These are phyloP conservation scores for Alethe castanea DNA, from an alignment of 2,113 vertebrate species.

Conservation along the genomic window DNA sequence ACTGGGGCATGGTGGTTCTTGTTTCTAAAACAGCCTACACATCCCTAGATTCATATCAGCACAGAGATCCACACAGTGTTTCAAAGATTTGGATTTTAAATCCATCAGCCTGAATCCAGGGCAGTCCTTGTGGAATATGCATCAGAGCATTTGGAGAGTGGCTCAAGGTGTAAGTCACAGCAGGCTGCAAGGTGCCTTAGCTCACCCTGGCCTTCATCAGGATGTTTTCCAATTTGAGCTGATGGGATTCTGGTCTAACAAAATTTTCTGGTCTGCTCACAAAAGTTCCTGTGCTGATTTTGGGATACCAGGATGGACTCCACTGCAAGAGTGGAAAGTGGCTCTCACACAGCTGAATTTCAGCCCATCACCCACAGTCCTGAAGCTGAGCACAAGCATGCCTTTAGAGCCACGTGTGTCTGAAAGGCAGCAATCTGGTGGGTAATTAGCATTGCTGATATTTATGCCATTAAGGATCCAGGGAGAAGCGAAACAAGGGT, in stretches of 20 bases:
- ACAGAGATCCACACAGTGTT: not conserved
- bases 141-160: not conserved
- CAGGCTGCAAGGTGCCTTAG: not conserved
- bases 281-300: not conserved
- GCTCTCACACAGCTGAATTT: not conserved
- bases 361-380: not conserved
- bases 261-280: not conserved
- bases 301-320: not conserved
- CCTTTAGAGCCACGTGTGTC: not conserved
- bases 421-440: not conserved
- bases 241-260: not conserved
- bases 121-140: not conserved
- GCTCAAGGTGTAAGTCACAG: not conserved
- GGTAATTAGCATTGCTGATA: not conserved
- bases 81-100: not conserved
- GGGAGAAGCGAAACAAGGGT: not conserved
- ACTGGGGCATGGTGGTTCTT: not conserved
- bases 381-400: not conserved
- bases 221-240: not conserved
- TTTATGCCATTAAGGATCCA: not conserved
- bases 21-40: not conserved
- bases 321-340: not conserved
- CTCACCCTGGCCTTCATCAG: not conserved
- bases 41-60: not conserved
- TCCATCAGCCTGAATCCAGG: not conserved